These are phyloP conservation scores for Arrhamphus sclerolepis DNA, from an alignment of 2,797 vertebrate genomes.

Conservation along the genomic window DNA sequence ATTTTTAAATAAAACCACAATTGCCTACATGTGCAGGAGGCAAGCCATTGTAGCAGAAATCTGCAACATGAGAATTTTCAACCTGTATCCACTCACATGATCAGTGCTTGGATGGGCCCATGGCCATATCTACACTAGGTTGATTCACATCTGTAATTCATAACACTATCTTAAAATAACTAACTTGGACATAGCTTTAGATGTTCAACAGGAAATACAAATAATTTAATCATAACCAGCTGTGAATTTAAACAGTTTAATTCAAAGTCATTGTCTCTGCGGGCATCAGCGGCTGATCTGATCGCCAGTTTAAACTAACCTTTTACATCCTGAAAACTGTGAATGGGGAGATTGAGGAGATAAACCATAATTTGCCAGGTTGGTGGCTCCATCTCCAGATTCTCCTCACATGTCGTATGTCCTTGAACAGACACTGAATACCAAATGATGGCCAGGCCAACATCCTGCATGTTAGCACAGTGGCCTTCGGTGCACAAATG, in stretches of 20 bases:
- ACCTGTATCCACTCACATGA: no score
- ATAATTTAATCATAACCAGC: background rate
- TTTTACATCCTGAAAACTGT: background rate
- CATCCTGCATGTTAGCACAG: background rate
- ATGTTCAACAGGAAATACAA: background rate
- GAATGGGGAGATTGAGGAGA: background rate
- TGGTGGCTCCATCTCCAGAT: background rate
- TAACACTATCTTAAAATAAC: no score
- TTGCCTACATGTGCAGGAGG: no score
- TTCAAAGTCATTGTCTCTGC: background rate
- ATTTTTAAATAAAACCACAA: no score
- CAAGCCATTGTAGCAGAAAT: no score
- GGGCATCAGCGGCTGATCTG: background rate
- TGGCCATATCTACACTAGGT: no score
- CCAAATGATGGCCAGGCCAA: background rate
- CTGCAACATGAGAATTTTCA: no score
- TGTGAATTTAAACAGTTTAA: background rate
- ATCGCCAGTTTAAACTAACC: background rate
- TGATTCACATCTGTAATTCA: no score
- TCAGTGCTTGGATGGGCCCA: no score
- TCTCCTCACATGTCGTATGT: background rate
- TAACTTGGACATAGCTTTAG: background rate
- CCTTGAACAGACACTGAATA: background rate
- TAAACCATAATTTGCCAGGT: background rate
- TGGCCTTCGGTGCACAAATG: background rate